Base-by-base conservation (phyloP, 2,888 invertebrate genomes). In the Chorisops tibialis region DNA sequence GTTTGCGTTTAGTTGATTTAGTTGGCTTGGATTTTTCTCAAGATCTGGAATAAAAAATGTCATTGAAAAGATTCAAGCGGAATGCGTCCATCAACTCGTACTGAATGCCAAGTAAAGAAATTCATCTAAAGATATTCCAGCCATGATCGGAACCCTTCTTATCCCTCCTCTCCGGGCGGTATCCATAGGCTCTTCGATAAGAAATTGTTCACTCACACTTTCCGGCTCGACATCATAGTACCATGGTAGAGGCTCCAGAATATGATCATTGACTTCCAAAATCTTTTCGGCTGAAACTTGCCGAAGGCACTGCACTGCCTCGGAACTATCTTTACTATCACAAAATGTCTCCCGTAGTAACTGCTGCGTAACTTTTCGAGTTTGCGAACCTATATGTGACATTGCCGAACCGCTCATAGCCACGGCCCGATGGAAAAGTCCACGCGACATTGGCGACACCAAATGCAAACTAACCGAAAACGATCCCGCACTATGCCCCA, bases 371-470 rank as follows among this genome's bases (percentile, higher is more conserved):
- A 12, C 16, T 1, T 4, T 1, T 21, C 18, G 14, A 3, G 43
- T 30, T 7, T n/a, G 3, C 2, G 56, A 45, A 11, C 24, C 12
- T 1, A 30, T 12, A 45, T 56, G 39, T 38, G 79, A 79, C 0
- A 81, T 76, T 0, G 82, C 79, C 0, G 87, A 81, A 1, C 84
- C 87, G 67, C 87, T 87, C 82, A 86, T 84, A 0, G 83, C 81
- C 12, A 88, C 84, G 0, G 81, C 88, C 39, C 83, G 80, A 69
- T 88, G 87, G 75, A 89, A 89, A 0, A 89, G 69, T 74, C 82
- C 84, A 71, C 75, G 76, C 0, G 85, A 83, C 79, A 87, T 80
- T 0, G 86, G 85, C 0, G 87, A 87, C 1, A 81, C 79, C 75
- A 85, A 74, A 51, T 60, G 60, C 14, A 60, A 30, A 14, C 41